phyloP scores from a whole-genome alignment of 2,888 invertebrate genomes.

The Drosophila prostipennis region DNA sequence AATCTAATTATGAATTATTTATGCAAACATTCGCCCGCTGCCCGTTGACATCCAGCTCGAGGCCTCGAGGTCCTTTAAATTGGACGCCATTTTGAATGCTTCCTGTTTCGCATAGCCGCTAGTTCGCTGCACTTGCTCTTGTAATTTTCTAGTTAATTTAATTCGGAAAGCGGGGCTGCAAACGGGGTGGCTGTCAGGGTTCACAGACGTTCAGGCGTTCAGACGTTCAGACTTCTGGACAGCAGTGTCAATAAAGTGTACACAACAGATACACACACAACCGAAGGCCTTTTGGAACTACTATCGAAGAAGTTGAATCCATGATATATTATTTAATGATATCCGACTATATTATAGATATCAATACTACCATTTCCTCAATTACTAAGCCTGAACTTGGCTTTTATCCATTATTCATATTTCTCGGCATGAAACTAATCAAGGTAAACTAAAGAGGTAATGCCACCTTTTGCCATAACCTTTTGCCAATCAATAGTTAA shows the following conservation, averaged over 20 bases:
- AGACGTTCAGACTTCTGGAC: not conserved
- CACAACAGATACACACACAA: constrained; percentile 3
- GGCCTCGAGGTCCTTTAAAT: constrained; percentile 39
- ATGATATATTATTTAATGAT: not conserved
- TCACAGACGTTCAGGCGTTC: constrained; percentile 26
- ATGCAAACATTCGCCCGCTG: constrained; percentile 61
- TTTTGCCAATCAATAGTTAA: constrained; percentile 18
- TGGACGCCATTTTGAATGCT: constrained; percentile 58
- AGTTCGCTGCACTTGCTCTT: constrained; percentile 9
- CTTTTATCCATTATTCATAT: not conserved
- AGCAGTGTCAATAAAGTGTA: constrained; percentile 7
- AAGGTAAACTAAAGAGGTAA: not conserved
- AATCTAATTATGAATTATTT: constrained; percentile 76
- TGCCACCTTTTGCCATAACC: not conserved
- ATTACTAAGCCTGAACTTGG: too few species aligned
- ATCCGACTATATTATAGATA: not conserved
- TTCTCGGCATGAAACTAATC: not conserved
- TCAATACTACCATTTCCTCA: too few species aligned
- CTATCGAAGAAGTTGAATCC: not conserved
- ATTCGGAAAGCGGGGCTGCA: constrained; percentile 23
- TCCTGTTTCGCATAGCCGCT: constrained; percentile 20
- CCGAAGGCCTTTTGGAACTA: not conserved
- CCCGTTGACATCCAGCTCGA: constrained; percentile 28
- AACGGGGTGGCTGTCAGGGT: constrained; percentile 11
- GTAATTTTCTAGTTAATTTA: constrained; percentile 57